Conservation (phyloP, 2,113 vertebrate species). For the Corythornis madagascariensis region DNA sequence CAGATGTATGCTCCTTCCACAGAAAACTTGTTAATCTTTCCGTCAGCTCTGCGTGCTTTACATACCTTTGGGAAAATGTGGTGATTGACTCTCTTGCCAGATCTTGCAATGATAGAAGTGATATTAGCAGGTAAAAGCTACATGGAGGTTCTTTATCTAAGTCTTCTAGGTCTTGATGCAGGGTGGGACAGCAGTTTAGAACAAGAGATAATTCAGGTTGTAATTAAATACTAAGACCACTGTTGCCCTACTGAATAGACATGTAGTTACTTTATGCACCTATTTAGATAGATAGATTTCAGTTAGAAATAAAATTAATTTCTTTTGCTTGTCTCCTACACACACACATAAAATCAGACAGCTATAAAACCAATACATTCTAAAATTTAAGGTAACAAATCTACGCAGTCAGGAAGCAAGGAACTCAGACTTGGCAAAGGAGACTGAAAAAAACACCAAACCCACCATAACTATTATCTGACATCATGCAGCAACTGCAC, state of each 20-base stretch:
- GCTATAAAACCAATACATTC: not conserved
- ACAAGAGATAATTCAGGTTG: not conserved
- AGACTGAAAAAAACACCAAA: not conserved
- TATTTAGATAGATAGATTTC: not conserved
- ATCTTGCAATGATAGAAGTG: slow-evolving; percentile 9
- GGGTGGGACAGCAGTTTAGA: not conserved
- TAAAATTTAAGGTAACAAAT: slow-evolving; percentile 18
- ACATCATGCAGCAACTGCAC: not conserved
- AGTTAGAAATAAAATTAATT: not conserved
- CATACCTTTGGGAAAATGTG: slow-evolving; percentile 52
- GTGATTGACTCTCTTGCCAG: slow-evolving; percentile 56
- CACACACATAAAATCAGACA: not conserved
- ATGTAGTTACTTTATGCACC: not conserved
- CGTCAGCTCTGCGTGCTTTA: slow-evolving; percentile 44
- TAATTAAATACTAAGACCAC: not conserved
- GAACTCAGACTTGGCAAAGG: not conserved
- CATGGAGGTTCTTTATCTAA: not conserved
- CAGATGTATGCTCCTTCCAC: slow-evolving; percentile 2
- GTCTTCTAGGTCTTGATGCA: not conserved
- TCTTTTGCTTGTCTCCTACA: not conserved
- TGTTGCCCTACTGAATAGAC: not conserved
- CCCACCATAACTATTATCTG: not conserved
- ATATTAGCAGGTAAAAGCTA: not conserved
- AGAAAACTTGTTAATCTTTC: slow-evolving; percentile 55
- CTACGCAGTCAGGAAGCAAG: not conserved